Conservation (phyloP, 2,113 vertebrate genomes). For the Halcyon malimbica region DNA sequence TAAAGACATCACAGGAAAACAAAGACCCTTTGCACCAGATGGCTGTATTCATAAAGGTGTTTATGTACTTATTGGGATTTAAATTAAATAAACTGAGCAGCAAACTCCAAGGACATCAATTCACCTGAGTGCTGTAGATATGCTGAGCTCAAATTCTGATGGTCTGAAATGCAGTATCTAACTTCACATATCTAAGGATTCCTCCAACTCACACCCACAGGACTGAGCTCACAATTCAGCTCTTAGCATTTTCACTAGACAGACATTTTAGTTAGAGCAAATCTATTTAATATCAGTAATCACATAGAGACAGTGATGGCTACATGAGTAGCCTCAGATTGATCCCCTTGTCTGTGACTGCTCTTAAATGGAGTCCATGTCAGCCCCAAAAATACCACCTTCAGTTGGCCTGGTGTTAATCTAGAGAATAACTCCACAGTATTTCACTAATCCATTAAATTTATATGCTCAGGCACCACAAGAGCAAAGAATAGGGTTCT, state of each 20-base stretch:
- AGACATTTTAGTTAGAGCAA: neutral
- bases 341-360: neutral
- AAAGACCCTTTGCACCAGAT: neutral
- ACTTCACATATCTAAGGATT: neutral
- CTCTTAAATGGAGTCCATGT: neutral
- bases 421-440: neutral
- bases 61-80: neutral
- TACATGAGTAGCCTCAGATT: neutral
- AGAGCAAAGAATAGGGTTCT: neutral
- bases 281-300: neutral
- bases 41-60: neutral
- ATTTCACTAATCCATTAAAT: neutral
- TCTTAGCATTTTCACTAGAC: neutral
- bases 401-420: neutral
- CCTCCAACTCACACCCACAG: neutral
- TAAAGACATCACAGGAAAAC: neutral
- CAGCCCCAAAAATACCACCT: neutral
- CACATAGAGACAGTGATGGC: neutral
- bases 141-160: neutral
- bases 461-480: neutral
- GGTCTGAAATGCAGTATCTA: neutral
- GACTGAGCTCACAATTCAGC: neutral
- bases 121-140: neutral
- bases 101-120: neutral
- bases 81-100: neutral